Base-by-base conservation (phyloP, 1,140 invertebrate genomes). In the Eurosta solidaginis region DNA sequence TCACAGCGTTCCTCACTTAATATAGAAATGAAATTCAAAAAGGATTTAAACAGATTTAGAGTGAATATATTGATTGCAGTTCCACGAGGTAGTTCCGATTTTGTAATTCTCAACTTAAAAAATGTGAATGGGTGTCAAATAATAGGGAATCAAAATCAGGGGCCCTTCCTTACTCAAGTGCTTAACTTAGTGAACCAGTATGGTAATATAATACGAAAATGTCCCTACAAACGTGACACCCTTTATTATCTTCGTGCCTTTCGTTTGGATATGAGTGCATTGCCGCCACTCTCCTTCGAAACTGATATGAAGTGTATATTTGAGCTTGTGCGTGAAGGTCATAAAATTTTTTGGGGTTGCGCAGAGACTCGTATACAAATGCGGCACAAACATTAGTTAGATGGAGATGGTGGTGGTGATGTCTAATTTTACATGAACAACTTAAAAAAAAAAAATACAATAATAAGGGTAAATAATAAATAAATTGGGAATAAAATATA, bases 131-230 rank as follows among this genome's bases (percentile, higher is more conserved):
- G 81, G 0, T 84, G 81, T 52, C 78, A 78, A 47, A 36, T 84
- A 47, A 79, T 83, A 4, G 79, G 79, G 17, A 84, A 83, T 44
- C 80, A 81, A 68, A 82, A 83, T 45, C 82, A 82, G 74, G 81
- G 82, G 74, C 76, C 79, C 20, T 78, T 84, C 7, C 76, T 82
- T 17, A 75, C 82, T 22, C 22, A 81, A 50, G 81, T 81, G 20
- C 80, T 81, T n/a, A 68, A 74, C 44, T 78, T 77, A 5, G 76
- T 83, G 76, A 78, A 82, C 25, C 77, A 54, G 0, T 81, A 78
- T 10, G 79, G 79, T 14, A 82, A 82, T 63, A 29, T 82, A 0
- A 79, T 80, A 20, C 78, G 79, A 40, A 76, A 77, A 0, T 84
- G 81, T 78, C 82, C 80, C 9, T 81, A 79, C 52, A 49, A 79